Base-by-base conservation (phyloP, 2,113 vertebrate species). In the Odontesthes bonariensis region DNA sequence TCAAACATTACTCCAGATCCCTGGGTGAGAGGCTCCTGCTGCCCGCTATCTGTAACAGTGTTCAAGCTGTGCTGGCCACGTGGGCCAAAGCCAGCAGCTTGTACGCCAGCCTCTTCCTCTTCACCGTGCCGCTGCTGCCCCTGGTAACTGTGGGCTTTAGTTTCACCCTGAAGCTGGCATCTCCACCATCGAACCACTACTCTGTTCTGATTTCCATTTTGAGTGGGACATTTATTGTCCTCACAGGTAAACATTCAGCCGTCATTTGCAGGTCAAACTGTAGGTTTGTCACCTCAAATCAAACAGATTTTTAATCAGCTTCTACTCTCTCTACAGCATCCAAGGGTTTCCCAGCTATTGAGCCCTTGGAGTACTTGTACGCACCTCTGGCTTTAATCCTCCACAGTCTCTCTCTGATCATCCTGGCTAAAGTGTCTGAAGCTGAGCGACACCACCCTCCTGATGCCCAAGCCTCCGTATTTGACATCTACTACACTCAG, bases 1-100 rank as follows among this genome's bases (percentile, higher is more conserved):
- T 95, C 46, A 88, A 68, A 81, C 77, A 6, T 0, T 93, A 93
- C 80, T 93, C 88, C 54, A 66, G 82, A 62, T 58, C 72, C 1
- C 81, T 93, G 57, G 93, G 91, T 1, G 94, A 95, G 85, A 88
- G 53, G 51, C 54, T 95, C 54, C 73, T 95, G 81, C 90, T 94
- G 3, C 92, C 95, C 2, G 83, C 94, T 0, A 79, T 94, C 82
- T 93, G 94, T 40, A 87, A 49, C 82, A 85, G 93, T 49, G 22
- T 82, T 69, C 91, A 93, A 9, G 65, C 63, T 0, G 91, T 93
- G 60, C 57, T 95, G 73, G 62, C 72, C 16, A 66, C 85, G 72
- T 94, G 94, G 94, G 91, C 89, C 35, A 83, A 76, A 60, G 83
- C 86, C 20, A 88, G 11, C 66, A 81, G 64, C 70, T 72, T 82